Evolutionary conservation across 2,797 vertebrate species (phyloP).

Genomic region (Phylloscopus collybita): DNA sequence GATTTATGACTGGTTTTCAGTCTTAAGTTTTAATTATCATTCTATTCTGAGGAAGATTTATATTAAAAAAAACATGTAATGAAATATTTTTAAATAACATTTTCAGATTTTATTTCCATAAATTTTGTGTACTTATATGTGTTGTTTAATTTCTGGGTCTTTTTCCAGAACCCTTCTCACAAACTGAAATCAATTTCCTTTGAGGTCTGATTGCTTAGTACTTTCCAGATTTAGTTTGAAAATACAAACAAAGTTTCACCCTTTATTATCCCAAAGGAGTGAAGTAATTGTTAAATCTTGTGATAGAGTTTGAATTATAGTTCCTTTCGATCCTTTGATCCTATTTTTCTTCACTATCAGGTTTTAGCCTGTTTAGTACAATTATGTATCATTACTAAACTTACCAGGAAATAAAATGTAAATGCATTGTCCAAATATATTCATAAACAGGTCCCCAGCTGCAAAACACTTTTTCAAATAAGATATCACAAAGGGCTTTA

Average conservation of each 20-base stretch:
- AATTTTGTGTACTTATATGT: not conserved
- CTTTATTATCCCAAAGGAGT: not conserved
- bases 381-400: not conserved
- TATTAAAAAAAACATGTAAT: not conserved
- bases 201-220: not conserved
- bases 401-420: not conserved
- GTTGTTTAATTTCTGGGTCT: not conserved
- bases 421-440: not conserved
- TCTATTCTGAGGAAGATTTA: not conserved
- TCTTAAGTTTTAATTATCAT: not conserved
- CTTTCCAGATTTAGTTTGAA: not conserved
- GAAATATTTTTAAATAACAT: not conserved
- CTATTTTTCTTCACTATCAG: not conserved
- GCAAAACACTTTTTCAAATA: not conserved
- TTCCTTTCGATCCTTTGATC: not conserved
- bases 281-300: not conserved
- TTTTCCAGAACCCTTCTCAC: not conserved
- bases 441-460: not conserved
- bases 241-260: not conserved
- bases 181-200: not conserved
- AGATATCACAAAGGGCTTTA: slow-evolving; percentile 31
- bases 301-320: not conserved
- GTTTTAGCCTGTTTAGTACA: not conserved
- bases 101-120: not conserved
- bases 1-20: not conserved